A percentile compares a stretch with the other conserved stretches of the same genome.
Conservation (phyloP, 2,888 invertebrate species). For the Machimus atricapillus region DNA sequence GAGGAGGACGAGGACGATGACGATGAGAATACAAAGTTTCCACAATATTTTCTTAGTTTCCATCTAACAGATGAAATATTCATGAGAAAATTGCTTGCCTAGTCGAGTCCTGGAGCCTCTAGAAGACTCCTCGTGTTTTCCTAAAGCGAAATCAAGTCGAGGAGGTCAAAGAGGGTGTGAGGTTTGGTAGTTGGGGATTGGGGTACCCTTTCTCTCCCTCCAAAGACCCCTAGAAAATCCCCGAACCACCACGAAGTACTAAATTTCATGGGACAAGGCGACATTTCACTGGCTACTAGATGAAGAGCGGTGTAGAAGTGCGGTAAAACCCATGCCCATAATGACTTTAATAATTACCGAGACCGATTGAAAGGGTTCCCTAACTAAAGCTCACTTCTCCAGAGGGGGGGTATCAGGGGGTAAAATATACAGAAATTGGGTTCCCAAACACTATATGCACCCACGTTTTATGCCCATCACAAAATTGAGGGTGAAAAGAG, state of each 20-base stretch:
- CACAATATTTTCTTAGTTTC: conserved; percentile 13
- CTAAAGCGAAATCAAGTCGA: not conserved
- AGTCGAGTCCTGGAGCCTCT: not conserved
- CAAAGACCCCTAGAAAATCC: not conserved
- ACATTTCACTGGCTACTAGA: not conserved
- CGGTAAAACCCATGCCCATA: not conserved
- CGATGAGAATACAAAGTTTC: not conserved
- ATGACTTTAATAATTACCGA: conserved; percentile 8
- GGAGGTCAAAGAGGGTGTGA: not conserved
- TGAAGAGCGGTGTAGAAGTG: not conserved
- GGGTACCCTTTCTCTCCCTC: not conserved
- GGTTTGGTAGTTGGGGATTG: not conserved
- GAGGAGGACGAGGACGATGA: not conserved
- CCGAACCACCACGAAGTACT: not conserved
- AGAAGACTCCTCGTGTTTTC: not conserved
- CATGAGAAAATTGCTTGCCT: conserved; percentile 1
- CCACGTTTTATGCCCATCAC: not conserved
- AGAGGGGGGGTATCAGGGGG: too few relatives aligned
- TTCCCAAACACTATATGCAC: not conserved
- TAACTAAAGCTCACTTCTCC: not conserved
- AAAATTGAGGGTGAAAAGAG: not conserved
- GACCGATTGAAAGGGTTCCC: not conserved
- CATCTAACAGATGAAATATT: conserved; percentile 5
- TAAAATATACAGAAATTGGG: not conserved
- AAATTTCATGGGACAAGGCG: not conserved